Evolutionary conservation across 2,797 vertebrate species (phyloP), one percentile per base, ranked within the genome.

Genomic region (Okamejei kenojei): DNA sequence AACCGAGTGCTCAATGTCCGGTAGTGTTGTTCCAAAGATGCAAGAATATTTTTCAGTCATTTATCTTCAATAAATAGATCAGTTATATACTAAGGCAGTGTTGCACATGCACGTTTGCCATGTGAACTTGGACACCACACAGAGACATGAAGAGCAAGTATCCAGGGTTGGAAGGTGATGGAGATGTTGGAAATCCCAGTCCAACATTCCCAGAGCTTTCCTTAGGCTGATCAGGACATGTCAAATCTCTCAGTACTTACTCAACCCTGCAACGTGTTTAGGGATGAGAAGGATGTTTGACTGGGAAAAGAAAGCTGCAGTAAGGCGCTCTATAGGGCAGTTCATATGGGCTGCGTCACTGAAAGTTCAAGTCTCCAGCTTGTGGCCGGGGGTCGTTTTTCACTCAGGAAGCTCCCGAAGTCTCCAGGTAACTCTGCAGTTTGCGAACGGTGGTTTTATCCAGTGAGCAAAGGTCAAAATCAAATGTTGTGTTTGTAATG

Each of bases 401-500:
- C 71, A 94, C 96, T 99, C 97, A 99, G 94, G 98, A 98, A 93
- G 97, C 96, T 94, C 98, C 98, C 45, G 97, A 98, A 61, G 97
- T 98, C 94, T 99, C 98, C 96, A 99, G 96, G 94, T 99, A 99
- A 96, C 98, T 99, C 96, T 99, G 98, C 94, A 99, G 97, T 96
- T 99, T 99, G 94, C 98, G 97, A n/a, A 99, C 98, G 76, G 98
- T 99, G 93, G 97, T 98, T 97, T 98, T 98, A 96, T 99, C 98
- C 97, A 99, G 96, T 32, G 99, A 99, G 96, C 98, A 99, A 95
- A 99, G 98, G 95, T 99, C 98, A 97, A 99, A 99, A 97, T 99
- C 99, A 97, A 99, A 99, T 77, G 99, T 99, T 95, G 99, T 99
- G 96, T 99, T 99, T 94, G 98, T 99, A 96, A 99, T 99, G 96